A percentile compares a stretch with the other conserved stretches of the same genome.
Evolutionary conservation across 2,888 invertebrate genomes (phyloP).

Genomic region (Leptinotarsa juncta): DNA sequence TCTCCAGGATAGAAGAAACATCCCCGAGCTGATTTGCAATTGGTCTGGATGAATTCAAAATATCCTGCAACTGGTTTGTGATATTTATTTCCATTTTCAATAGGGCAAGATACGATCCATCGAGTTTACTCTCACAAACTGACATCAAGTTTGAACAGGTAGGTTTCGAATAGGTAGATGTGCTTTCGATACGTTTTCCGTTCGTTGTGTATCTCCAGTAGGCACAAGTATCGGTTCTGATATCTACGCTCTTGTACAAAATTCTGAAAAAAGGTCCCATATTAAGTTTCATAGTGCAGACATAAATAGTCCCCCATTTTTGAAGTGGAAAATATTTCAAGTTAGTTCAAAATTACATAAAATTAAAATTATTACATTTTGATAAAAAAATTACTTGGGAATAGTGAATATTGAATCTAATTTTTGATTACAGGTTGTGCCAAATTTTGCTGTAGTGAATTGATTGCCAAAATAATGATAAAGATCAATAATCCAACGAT

Average conservation of each 20-base stretch:
- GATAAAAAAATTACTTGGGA: no score
- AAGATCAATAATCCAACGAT: no score
- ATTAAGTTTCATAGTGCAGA: no score
- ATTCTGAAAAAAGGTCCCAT: slow-evolving; percentile 19
- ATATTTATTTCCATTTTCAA: slow-evolving; percentile 30
- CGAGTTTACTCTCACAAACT: slow-evolving; percentile 20
- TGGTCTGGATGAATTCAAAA: slow-evolving; percentile 24
- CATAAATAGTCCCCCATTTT: no score
- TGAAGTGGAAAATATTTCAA: no score
- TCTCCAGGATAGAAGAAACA: slow-evolving; percentile 27
- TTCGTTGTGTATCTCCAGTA: slow-evolving; percentile 33
- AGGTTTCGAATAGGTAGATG: slow-evolving; percentile 24
- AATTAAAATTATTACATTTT: no score
- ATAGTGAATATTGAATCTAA: no score
- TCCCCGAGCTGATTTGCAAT: slow-evolving; percentile 29
- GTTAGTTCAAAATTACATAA: no score
- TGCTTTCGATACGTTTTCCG: slow-evolving; percentile 19
- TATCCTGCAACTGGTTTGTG: slow-evolving; percentile 36
- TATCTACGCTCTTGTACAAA: slow-evolving; percentile 21
- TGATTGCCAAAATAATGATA: no score
- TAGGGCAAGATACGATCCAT: slow-evolving; percentile 28
- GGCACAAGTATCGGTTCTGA: slow-evolving; percentile 31
- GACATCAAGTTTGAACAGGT: not conserved
- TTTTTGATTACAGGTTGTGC: no score
- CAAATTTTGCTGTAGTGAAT: no score